Evolutionary conservation across 2,797 vertebrate species (phyloP), one percentile per base, ranked within the genome.

Genomic region (Saguinus oedipus): DNA sequence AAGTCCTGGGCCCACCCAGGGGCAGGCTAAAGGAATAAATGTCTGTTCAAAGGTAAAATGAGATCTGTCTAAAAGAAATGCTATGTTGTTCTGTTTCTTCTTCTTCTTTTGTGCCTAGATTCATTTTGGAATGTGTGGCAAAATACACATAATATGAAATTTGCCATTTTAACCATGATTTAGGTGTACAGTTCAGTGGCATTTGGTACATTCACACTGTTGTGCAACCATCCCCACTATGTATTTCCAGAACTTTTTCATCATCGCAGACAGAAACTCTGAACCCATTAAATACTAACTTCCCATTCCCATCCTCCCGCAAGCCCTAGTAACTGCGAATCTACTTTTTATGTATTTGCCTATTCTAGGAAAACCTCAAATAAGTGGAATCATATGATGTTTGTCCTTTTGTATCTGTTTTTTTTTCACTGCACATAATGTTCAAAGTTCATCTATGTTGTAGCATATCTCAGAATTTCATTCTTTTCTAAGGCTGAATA

Each of bases 211-310:
- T 8, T 68, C 78, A 46, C 30, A 26, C 0, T 42, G 8, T 0
- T 11, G 13, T 46, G 50, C 44, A 79, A 50, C 26, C n/a, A 50
- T 20, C 20, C 10, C 22, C 42, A 61, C 19, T 7, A 27, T n/a
- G 26, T 70, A 30, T 33, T 68, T 93, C 75, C 36, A 48, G 48
- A 89, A 75, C 19, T 5, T 46, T n/a, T 26, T 50, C 57, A 39
- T 92, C 81, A 57, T 36, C 74, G 70, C 48, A 39, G 80, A 97
- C 55, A 76, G 59, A 78, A 89, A 89, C 59, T 75, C 26, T 74
- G 44, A 6, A 5, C 26, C 13, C 78, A 50, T 11, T 50, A 68
- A 48, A 82, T 6, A 27, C n/a, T 33, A 42, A 78, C 46, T 80
- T 46, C n/a, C 15, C 10, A 12, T 12, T 13, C 19, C 44, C 39